A percentile compares a stretch with the other conserved stretches of the same genome.
These are phyloP conservation scores for Pandemis heparana DNA, from an alignment of 2,888 invertebrate genomes.

Conservation along the genomic window DNA sequence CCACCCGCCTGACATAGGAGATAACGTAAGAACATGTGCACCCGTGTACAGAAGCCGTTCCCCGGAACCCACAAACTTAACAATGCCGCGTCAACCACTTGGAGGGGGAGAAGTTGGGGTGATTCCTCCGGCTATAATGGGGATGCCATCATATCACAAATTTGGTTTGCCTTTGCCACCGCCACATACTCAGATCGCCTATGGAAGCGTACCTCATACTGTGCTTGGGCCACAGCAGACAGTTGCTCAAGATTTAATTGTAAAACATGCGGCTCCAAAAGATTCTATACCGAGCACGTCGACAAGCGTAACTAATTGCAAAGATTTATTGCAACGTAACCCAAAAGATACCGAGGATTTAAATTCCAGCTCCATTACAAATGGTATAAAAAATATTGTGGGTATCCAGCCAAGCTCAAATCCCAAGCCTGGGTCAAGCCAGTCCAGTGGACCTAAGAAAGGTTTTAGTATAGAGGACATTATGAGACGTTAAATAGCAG, in stretches of 20 bases:
- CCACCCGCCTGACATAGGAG: conserved; percentile 82
- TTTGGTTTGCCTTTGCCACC: conserved; percentile 80
- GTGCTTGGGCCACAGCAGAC: conserved; percentile 81
- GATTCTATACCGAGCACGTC: conserved; percentile 72
- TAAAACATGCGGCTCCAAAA: conserved; percentile 83
- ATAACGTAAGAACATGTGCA: conserved; percentile 73
- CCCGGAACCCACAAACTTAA: conserved; percentile 81
- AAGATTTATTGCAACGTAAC: conserved; percentile 60
- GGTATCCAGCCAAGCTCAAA: conserved; percentile 79
- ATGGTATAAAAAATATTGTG: conserved; percentile 82
- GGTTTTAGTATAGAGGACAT: conserved; percentile 97
- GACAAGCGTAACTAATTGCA: conserved; percentile 72
- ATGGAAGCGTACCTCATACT: conserved; percentile 71
- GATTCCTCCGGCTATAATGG: conserved; percentile 73
- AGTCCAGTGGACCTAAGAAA: conserved; percentile 89
- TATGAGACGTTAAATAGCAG: conserved; percentile 90
- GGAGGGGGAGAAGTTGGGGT: conserved; percentile 70
- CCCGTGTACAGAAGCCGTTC: conserved; percentile 76
- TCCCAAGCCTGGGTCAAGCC: conserved; percentile 84
- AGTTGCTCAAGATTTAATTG: conserved; percentile 82
- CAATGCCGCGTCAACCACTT: conserved; percentile 74
- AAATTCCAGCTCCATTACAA: conserved; percentile 73
- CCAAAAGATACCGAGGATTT: conserved; percentile 64
- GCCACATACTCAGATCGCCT: conserved; percentile 77
- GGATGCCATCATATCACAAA: conserved; percentile 81